These are phyloP conservation scores for Orcinus orca DNA, from an alignment of 2,113 vertebrate species.

Conservation along the genomic window DNA sequence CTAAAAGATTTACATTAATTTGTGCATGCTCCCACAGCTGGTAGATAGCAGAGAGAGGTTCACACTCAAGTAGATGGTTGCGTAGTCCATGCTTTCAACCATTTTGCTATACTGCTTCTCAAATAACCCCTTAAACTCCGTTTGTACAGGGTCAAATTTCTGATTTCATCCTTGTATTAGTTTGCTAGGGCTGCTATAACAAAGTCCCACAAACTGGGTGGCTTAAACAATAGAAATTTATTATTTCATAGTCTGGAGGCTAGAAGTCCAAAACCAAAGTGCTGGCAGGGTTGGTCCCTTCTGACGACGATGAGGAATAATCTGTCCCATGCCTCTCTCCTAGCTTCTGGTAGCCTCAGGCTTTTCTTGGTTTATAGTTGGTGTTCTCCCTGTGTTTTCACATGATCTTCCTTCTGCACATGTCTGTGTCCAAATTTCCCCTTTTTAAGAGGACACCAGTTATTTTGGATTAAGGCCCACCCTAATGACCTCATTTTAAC, in stretches of 20 bases:
- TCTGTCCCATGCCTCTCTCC: not conserved
- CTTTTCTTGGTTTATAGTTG: not conserved
- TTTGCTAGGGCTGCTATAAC: not conserved
- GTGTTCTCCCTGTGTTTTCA: not conserved
- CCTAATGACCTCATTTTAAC: not conserved
- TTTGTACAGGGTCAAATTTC: not conserved
- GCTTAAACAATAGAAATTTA: not conserved
- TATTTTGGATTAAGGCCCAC: not conserved
- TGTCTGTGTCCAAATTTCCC: not conserved
- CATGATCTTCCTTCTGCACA: not conserved
- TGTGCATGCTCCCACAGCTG: not conserved
- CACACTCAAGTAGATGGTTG: not conserved
- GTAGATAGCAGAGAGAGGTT: not conserved
- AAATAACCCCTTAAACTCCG: not conserved
- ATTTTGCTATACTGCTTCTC: not conserved
- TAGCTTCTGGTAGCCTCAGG: not conserved
- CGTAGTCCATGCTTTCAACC: not conserved
- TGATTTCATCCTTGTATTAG: not conserved
- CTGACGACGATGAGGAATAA: not conserved
- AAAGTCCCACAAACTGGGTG: not conserved
- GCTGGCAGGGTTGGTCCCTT: not conserved
- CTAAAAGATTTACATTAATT: not conserved
- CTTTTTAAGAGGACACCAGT: not conserved
- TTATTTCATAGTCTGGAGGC: not conserved
- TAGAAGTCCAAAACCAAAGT: not conserved